Conservation (phyloP, 2,888 invertebrate genomes). For the Diaperis boleti region DNA sequence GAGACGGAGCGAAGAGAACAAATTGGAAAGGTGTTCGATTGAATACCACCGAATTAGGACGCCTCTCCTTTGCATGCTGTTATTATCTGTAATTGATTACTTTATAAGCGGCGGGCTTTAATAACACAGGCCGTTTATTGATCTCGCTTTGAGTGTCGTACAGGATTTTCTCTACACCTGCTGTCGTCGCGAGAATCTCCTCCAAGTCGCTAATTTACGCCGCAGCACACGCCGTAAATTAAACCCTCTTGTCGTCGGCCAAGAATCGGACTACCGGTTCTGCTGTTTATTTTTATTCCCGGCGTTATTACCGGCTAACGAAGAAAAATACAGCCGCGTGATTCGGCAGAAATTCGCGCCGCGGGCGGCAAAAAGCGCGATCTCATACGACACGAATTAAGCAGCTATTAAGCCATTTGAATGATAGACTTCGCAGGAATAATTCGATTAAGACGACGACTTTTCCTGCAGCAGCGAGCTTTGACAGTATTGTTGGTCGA, state of each 20-base stretch:
- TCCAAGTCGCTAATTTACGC: too few species aligned
- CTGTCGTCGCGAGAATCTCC: too few species aligned
- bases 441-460: too few species aligned
- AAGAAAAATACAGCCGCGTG: not conserved
- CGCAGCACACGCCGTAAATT: too few species aligned
- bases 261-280: too few species aligned
- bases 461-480: too few species aligned
- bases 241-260: too few species aligned
- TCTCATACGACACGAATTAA: too few species aligned
- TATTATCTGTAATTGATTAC: conserved; percentile 35
- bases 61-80: conserved; percentile 37
- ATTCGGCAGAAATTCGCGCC: not conserved
- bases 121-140: conserved; percentile 4
- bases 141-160: not conserved
- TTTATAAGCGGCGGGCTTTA: conserved; percentile 21
- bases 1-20: conserved; percentile 46
- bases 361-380: not conserved
- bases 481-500: too few species aligned
- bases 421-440: too few species aligned
- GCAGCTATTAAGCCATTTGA: too few species aligned
- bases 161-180: too few species aligned
- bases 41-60: conserved; percentile 41
- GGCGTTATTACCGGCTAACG: not conserved
- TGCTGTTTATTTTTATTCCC: not conserved
- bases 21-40: conserved; percentile 50